Base-by-base conservation (phyloP, 2,888 invertebrate genomes). In the Auanema freiburgensis region DNA sequence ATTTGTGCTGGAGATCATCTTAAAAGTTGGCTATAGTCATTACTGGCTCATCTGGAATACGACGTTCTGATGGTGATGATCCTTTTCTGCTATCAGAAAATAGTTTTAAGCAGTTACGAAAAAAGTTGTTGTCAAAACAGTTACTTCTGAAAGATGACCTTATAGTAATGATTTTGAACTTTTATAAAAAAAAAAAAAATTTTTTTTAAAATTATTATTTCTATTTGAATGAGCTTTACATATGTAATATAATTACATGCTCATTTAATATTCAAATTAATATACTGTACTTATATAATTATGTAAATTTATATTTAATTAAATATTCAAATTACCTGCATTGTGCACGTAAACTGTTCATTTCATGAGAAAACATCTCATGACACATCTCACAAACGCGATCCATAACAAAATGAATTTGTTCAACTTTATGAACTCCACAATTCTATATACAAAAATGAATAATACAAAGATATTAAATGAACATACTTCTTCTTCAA, bases 361-460 rank as follows among this genome's bases (percentile, higher is more conserved):
- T 59, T 25, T 63, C 56, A 50, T 73, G 73, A 2, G 66, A 64
- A 18, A 58, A 69, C 58, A 72, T 56, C 55, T 76, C 76, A 46
- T 76, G 73, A 50, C 76, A 76, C 64, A 73, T 54, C 43, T 63
- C 49, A 51, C 76, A 76, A 12, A 76, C 70, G 23, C 71, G 54
- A 55, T 72, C 71, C 69, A 75, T 72, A 21, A 75, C 65, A 24
- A 62, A 63, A 52, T 72, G 69, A 44, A 75, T 65, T 57, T 67
- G 66, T 41, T 71, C 71, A 41, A 61, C 33, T 21, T 69, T 60
- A 25, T 65, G 55, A 2, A 57, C 41, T 6, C 44, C 59, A 56
- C 68, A 68, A 53, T 68, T 63, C 70, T 72, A 59, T 40, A 69
- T 64, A 46, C 33, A 8, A 16, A 11, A n/a, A 53, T 40, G 16